These are phyloP conservation scores for Orgyia antiqua DNA, from an alignment of 2,888 invertebrate species.

Conservation along the genomic window DNA sequence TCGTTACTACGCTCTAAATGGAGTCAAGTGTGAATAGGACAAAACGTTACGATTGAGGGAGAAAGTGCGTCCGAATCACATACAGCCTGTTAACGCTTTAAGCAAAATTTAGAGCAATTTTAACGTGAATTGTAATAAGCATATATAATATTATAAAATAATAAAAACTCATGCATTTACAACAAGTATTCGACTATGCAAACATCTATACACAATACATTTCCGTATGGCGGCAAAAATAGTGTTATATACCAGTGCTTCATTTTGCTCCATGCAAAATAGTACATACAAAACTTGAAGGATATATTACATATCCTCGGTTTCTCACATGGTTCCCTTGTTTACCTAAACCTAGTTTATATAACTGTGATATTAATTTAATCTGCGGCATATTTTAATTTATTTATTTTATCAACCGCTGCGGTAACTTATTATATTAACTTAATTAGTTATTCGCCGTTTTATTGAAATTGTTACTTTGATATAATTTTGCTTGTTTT, in stretches of 20 bases:
- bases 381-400: slow-evolving; percentile 13
- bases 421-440: slow-evolving; percentile 17
- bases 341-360: slow-evolving; percentile 8
- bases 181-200: too few species aligned
- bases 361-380: slow-evolving; percentile 8
- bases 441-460: slow-evolving; percentile 5
- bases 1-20: too few species aligned
- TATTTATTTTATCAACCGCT: slow-evolving; percentile 19
- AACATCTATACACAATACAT: slow-evolving; percentile 6
- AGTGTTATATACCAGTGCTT: slow-evolving; percentile 32
- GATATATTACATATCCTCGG: slow-evolving; percentile 66
- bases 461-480: slow-evolving; percentile 6
- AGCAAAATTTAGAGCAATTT: too few species aligned
- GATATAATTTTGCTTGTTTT: background rate
- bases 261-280: slow-evolving; percentile 88
- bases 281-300: slow-evolving; percentile 82
- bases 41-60: too few species aligned
- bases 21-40: too few species aligned
- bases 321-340: slow-evolving; percentile 87
- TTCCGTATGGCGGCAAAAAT: slow-evolving; percentile 51
- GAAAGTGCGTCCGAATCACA: too few species aligned
- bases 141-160: too few species aligned
- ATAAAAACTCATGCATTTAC: too few species aligned
- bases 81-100: too few species aligned
- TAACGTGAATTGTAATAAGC: too few species aligned